Evolutionary conservation across 1,140 invertebrate genomes (phyloP), one percentile per base, ranked within the genome.

Genomic region (Ericerus pela): DNA sequence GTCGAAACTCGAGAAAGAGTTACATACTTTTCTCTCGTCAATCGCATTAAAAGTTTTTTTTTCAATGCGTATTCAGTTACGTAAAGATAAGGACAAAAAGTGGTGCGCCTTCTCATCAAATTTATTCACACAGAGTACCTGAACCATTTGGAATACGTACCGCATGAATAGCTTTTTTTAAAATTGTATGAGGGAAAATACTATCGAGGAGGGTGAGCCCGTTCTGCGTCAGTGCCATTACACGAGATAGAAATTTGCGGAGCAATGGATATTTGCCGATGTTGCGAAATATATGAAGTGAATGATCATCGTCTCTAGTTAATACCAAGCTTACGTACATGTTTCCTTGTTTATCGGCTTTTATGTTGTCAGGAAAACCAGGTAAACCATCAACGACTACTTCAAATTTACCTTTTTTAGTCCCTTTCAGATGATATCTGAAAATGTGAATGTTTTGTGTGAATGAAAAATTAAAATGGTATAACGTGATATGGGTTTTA

Each of bases 291-390:
- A 79, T 1, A 3, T 65, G 24, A 0, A 77, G 77, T 62, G 76
- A 59, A 12, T 76, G 65, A 1, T 70, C 65, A 62, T 80, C 75
- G 8, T 54, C 54, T 54, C 72, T 67, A 8, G 69, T 66, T 0
- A 64, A 30, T 11, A 81, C 69, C 12, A 88, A 63, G 2, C 74
- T 72, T 0, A 86, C 72, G 56, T 84, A 74, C 61, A 85, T 78
- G 8, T 81, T 82, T 27, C 79, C 81, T 26, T 76, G 68, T 20
- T 73, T 76, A 64, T 82, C 81, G 0, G 69, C 68, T 36, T 81
- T 75, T 28, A 90, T 67, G 67, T 89, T 90, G 67, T 93, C 88
- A n/a, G 85, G 84, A 6, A 75, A 54, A 62, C 88, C 88, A 47
- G 88, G 86, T 56, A 93, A 70, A 47, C 80, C 81, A 63, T 84